A percentile compares a stretch with the other conserved stretches of the same genome.
phyloP scores from a whole-genome alignment of 2,113 vertebrate species.

The Nanorana parkeri region DNA sequence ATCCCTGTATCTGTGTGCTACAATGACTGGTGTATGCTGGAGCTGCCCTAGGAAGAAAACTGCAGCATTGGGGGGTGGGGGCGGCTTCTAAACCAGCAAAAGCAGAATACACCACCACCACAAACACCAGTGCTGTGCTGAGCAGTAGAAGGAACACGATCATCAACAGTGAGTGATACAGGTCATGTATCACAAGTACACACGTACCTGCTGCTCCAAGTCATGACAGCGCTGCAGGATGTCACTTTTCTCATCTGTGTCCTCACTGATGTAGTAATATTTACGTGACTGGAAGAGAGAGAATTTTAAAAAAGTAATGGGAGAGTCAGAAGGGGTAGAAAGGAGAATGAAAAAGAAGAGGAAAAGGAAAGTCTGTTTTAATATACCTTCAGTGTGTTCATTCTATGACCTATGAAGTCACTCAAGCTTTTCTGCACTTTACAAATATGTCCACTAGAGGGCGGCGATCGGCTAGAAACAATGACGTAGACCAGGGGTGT shows the following conservation, averaged over 20 bases:
- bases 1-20: no score
- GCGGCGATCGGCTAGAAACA: no score
- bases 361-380: neutral
- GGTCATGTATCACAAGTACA: neutral
- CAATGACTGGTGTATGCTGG: no score
- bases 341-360: neutral
- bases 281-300: slow-evolving; percentile 80
- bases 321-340: neutral
- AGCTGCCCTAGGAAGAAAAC: no score
- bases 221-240: slow-evolving; percentile 78
- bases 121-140: slow-evolving; percentile 10
- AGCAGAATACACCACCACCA: slow-evolving; percentile 28
- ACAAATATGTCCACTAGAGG: no score
- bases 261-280: slow-evolving; percentile 90
- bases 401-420: no score
- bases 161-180: neutral
- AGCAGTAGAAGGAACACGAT: no score
- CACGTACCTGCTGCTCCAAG: slow-evolving; percentile 82
- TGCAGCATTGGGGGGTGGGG: neutral
- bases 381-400: no score
- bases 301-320: neutral
- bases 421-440: no score
- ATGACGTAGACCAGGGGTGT: no score
- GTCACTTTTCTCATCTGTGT: slow-evolving; percentile 78
- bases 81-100: neutral